Conservation (phyloP, 2,113 vertebrate genomes). For the Microtus richardsoni region DNA sequence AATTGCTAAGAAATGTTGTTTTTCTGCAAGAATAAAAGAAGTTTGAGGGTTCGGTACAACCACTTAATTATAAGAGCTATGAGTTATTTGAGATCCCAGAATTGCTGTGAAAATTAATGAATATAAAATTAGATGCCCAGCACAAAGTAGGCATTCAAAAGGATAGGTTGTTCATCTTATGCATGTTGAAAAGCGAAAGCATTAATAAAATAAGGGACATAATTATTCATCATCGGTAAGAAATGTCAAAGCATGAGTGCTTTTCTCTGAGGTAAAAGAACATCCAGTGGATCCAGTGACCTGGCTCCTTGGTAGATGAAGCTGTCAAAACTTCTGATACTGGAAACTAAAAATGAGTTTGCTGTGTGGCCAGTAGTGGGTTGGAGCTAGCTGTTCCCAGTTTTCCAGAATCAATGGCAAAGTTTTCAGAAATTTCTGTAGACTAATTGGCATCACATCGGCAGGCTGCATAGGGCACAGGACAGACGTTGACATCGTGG, state of each 20-base stretch:
- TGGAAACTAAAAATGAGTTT: not conserved
- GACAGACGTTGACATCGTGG: not conserved
- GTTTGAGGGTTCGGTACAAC: constrained; percentile 23
- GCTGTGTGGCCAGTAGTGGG: not conserved
- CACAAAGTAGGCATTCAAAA: constrained; percentile 24
- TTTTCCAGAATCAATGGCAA: not conserved
- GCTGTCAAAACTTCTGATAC: not conserved
- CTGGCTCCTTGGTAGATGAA: not conserved
- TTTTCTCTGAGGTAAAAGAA: constrained; percentile 9
- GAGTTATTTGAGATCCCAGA: constrained; percentile 57
- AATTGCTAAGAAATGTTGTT: constrained; percentile 28
- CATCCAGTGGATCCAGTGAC: not conserved
- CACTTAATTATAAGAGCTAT: constrained; percentile 36
- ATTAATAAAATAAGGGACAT: constrained; percentile 12
- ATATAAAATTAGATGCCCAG: constrained; percentile 43
- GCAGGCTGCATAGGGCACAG: not conserved
- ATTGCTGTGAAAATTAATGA: constrained; percentile 54
- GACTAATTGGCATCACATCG: not conserved
- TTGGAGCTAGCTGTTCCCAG: not conserved
- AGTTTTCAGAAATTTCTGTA: not conserved
- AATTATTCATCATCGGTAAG: constrained; percentile 51
- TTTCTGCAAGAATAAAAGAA: constrained; percentile 44
- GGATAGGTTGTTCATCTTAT: constrained; percentile 31
- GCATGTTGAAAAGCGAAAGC: constrained; percentile 38
- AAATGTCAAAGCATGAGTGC: not conserved